Evolutionary conservation across 35 echinoderm and acorn worm species (phyloP).

Genomic region (Acanthaster planci): DNA sequence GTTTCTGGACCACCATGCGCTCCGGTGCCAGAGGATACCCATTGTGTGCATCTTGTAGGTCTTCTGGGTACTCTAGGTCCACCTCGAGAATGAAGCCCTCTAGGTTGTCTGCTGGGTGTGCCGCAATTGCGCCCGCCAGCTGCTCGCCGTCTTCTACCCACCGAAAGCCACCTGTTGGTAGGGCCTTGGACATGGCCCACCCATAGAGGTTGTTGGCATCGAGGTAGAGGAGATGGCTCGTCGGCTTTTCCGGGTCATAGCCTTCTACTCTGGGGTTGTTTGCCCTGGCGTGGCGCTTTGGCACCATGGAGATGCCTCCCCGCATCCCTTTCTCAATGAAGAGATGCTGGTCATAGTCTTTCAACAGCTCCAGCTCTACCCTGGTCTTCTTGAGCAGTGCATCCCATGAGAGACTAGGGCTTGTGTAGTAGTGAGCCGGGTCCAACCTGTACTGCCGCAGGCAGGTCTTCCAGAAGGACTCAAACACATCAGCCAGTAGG

Average conservation of each 20-base stretch:
- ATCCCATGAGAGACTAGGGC: background rate
- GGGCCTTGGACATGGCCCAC: conserved; percentile 23
- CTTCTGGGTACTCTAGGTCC: background rate
- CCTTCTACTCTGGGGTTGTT: conserved; percentile 11
- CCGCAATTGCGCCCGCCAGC: background rate
- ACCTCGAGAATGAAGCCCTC: background rate
- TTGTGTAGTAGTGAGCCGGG: conserved; percentile 34
- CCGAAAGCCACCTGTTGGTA: conserved; percentile 21
- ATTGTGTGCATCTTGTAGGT: background rate
- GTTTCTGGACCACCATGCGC: background rate
- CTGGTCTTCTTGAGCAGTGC: conserved; percentile 11
- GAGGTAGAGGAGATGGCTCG: conserved; percentile 9
- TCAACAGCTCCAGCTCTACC: conserved; percentile 1
- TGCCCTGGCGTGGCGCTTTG: conserved; percentile 34
- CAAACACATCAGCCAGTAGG: conserved; percentile 27
- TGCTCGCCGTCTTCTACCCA: background rate
- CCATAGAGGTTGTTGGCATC: conserved; percentile 40
- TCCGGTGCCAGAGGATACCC: conserved; percentile 3
- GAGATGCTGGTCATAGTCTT: conserved; percentile 23
- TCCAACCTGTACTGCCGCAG: conserved; percentile 22
- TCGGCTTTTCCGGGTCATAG: background rate
- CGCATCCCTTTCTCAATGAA: conserved; percentile 10
- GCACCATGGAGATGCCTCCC: background rate
- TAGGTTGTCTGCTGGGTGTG: background rate
- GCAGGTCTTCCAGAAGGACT: conserved; percentile 13